Percentiles rank a stretch among this genome's conserved stretches.
phyloP scores from a whole-genome alignment of 2,888 invertebrate genomes.

The Sphaeridia pumilis region DNA sequence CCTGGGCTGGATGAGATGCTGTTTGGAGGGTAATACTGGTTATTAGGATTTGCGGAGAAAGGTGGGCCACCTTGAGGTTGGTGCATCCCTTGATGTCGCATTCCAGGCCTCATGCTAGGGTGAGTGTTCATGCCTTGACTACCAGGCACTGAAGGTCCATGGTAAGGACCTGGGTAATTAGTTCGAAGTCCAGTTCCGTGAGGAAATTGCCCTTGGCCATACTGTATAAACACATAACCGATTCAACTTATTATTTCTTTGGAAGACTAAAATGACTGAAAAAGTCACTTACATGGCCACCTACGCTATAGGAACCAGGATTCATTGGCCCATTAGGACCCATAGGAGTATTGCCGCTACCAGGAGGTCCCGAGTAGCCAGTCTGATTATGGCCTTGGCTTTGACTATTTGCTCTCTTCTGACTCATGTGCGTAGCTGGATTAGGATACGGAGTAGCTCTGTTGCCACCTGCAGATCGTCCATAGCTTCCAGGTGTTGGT shows the following conservation, averaged over 20 bases:
- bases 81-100: conserved; percentile 11
- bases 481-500: conserved; percentile 8
- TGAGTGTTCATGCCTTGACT: conserved; percentile 6
- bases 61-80: conserved; percentile 11
- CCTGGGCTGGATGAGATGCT: conserved; percentile 25
- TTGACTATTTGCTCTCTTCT: conserved; percentile 21
- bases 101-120: conserved; percentile 6
- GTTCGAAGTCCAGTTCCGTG: conserved; percentile 16
- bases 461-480: conserved; percentile 18
- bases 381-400: conserved; percentile 15
- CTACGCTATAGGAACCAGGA: conserved; percentile 29
- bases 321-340: conserved; percentile 29
- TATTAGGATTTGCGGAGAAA: conserved; percentile 19
- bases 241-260: no score
- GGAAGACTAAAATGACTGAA: background rate
- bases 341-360: conserved; percentile 16
- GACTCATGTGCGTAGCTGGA: conserved; percentile 32
- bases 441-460: conserved; percentile 32
- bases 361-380: conserved; percentile 31
- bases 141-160: conserved; percentile 14
- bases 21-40: conserved; percentile 29
- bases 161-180: conserved; percentile 21
- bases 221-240: conserved; percentile 6
- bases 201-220: conserved; percentile 18
- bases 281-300: conserved; percentile 26